These are phyloP conservation scores for Dendronephthya gigantea DNA, from an alignment of 64 coral and sea anemone genomes.

Conservation along the genomic window DNA sequence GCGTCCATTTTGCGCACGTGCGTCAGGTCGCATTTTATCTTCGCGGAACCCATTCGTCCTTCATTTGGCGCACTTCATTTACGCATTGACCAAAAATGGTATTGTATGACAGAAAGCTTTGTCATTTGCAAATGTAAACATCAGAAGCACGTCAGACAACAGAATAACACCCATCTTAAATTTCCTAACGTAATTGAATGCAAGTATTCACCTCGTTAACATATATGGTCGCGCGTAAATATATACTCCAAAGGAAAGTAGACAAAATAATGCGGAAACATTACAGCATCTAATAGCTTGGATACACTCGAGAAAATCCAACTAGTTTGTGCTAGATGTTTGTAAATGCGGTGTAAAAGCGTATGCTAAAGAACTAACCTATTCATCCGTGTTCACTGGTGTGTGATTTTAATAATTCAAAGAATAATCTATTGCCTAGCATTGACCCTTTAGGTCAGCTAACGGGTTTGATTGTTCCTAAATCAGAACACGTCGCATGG, in stretches of 20 bases:
- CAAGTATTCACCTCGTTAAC: slow-evolving; percentile 22
- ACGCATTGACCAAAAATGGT: slow-evolving; percentile 10
- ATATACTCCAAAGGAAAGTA: background rate
- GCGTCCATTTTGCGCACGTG: background rate
- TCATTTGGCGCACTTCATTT: slow-evolving; percentile 6
- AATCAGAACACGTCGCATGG: background rate
- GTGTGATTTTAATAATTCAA: background rate
- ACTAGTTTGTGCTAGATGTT: background rate
- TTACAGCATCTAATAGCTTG: background rate
- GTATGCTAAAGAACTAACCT: background rate
- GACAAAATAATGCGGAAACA: background rate
- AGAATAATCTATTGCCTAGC: background rate
- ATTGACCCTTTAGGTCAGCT: background rate
- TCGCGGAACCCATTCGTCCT: background rate
- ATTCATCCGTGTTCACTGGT: background rate
- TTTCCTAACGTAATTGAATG: background rate
- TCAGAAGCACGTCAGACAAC: slow-evolving; percentile 1
- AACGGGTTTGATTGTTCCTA: background rate
- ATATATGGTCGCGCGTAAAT: slow-evolving; percentile 17
- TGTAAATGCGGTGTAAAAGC: background rate
- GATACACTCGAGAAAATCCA: background rate
- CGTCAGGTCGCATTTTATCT: background rate
- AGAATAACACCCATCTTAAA: background rate
- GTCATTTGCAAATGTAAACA: slow-evolving; percentile 20
- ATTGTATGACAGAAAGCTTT: background rate